phyloP scores from a whole-genome alignment of 2,113 vertebrate genomes.

The Rhea pennata region DNA sequence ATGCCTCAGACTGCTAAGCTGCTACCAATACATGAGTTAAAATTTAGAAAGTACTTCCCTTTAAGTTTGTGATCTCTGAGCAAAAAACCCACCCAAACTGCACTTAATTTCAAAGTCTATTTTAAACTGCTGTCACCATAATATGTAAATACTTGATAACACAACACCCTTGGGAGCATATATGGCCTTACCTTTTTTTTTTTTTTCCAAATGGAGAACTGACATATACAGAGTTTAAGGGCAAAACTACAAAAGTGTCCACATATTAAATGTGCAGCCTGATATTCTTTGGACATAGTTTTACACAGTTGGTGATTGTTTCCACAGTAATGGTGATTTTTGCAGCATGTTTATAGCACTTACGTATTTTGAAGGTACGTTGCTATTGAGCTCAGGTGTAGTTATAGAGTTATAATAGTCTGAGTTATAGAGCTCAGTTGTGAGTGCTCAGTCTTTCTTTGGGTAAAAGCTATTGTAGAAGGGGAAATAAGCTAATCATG shows the following conservation, averaged over 20 bases:
- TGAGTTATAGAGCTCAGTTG: neutral
- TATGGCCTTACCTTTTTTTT: neutral
- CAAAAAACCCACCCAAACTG: neutral
- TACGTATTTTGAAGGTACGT: neutral
- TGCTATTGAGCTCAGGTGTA: neutral
- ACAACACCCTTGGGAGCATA: neutral
- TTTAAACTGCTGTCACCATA: neutral
- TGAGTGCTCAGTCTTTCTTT: neutral
- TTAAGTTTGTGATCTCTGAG: neutral
- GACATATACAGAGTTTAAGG: neutral
- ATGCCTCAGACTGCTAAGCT: neutral
- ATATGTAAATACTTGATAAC: neutral
- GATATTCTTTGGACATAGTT: neutral
- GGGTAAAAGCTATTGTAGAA: neutral
- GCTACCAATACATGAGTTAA: neutral
- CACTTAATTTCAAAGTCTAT: neutral
- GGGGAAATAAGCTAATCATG: neutral
- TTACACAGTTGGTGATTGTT: neutral
- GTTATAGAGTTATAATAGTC: neutral
- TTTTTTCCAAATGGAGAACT: neutral
- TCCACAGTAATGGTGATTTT: neutral
- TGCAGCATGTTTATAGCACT: neutral
- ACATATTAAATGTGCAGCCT: neutral
- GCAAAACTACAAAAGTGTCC: neutral
- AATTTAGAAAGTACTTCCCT: neutral